phyloP scores from a whole-genome alignment of 2,113 vertebrate species.

The Charadrius vociferus region DNA sequence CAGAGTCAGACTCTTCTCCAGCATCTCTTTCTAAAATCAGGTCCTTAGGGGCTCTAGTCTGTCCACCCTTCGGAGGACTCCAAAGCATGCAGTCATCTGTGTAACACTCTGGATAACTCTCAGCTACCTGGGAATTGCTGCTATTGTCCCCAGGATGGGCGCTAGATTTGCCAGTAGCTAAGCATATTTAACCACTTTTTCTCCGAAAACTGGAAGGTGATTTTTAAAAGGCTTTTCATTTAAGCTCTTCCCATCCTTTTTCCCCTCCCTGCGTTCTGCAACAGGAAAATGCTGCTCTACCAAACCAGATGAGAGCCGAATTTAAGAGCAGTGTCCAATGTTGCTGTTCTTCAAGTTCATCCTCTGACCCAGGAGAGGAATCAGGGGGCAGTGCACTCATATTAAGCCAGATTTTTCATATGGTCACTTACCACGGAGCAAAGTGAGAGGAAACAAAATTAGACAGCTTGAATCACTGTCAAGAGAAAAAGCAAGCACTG shows the following conservation, averaged over 20 bases:
- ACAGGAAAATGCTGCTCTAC: not conserved
- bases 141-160: not conserved
- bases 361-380: not conserved
- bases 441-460: not conserved
- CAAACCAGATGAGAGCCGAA: not conserved
- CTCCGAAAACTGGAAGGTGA: not conserved
- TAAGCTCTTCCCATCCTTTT: not conserved
- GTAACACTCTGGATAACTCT: not conserved
- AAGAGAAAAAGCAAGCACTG: not conserved
- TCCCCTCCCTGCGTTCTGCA: not conserved
- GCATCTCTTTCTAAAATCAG: not conserved
- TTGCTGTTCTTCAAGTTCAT: not conserved
- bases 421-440: not conserved
- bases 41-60: not conserved
- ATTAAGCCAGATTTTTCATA: not conserved
- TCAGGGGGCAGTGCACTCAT: rapidly evolving
- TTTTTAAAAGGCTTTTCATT: not conserved
- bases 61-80: not conserved
- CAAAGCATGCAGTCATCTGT: rapidly evolving
- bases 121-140: not conserved
- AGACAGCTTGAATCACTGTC: not conserved
- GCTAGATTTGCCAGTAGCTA: not conserved
- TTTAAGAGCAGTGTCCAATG: not conserved
- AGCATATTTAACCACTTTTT: not conserved
- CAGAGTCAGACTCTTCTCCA: not conserved